A percentile compares a stretch with the other conserved stretches of the same genome.
Conservation (phyloP, 1,140 invertebrate genomes). For the Aphidius ervi region DNA sequence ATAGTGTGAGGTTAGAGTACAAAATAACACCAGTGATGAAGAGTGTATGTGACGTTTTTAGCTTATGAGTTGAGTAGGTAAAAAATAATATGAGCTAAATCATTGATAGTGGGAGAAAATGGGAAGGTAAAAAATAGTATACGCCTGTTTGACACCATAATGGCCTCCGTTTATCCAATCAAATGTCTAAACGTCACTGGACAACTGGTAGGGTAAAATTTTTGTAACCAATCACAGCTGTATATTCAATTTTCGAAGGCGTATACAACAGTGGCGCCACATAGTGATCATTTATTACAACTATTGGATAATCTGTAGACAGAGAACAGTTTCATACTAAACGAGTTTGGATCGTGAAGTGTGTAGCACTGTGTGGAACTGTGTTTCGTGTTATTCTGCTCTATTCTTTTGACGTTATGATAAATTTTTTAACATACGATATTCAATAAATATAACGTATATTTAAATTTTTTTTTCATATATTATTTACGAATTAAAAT, state of each 20-base stretch:
- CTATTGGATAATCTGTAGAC: conserved; percentile 28
- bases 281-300: conserved; percentile 34
- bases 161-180: conserved; percentile 42
- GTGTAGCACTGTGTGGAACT: conserved; percentile 47
- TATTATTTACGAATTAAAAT: conserved; percentile 30
- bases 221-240: conserved; percentile 30
- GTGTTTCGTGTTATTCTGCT: conserved; percentile 19
- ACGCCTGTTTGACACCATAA: conserved; percentile 46
- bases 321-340: conserved; percentile 55
- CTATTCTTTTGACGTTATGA: conserved; percentile 25
- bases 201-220: conserved; percentile 16
- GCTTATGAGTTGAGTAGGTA: background rate
- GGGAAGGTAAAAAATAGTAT: conserved; percentile 18
- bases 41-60: conserved; percentile 26
- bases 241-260: conserved; percentile 14
- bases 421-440: conserved; percentile 16
- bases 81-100: too few relatives aligned
- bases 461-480: conserved; percentile 28
- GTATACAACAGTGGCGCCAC: conserved; percentile 39
- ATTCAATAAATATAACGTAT: conserved; percentile 18
- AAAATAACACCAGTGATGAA: conserved; percentile 30
- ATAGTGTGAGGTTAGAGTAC: conserved; percentile 13
- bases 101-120: conserved; percentile 21
- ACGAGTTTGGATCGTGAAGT: conserved; percentile 54
- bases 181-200: conserved; percentile 16